Evolutionary conservation across 2,797 vertebrate species (phyloP), one percentile per base, ranked within the genome.

Genomic region (Trematomus bernacchii): DNA sequence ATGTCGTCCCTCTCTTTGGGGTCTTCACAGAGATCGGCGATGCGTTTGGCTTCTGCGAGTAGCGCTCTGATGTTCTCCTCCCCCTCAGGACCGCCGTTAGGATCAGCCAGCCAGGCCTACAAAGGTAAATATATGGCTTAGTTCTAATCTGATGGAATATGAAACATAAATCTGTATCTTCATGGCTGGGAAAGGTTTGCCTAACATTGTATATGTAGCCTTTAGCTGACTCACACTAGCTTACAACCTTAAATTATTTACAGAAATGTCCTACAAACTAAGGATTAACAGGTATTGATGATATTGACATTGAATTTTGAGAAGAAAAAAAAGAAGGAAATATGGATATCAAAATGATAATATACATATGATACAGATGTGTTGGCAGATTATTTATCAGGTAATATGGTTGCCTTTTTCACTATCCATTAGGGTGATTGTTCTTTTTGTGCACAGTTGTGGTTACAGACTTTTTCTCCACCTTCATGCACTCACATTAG

Each of bases 1-100:
- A 99, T 99, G 84, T 99, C 98, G 10, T 99, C 98, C 85, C 97
- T 95, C 80, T 99, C 98, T 88, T 97, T 98, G 53, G 97, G 98
- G 76, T 99, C 98, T 75, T 99, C 98, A 83, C 98, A 99, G 0
- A 99, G 85, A 57, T 98, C 97, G 0, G 98, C 97, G 3, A 99
- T 98, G 85, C 97, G 97, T 84, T 98, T 96, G 66, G 98, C 98
- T 90, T 99, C 98, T 6, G 95, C 91, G 76, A 99, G 93, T 73
- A 99, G 94, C 0, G 96, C 97, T 76, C 96, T 91, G 87, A 99
- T 97, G 76, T 97, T 97, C 77, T 99, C 98, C 84, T 98, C 98
- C 66, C 98, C 98, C 90, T 99, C 98, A 0, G 96, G 96, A 63
- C 97, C 97, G 0, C 96, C 98, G 7, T 99, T 94, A 57, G 98